Conservation (phyloP, 2,888 invertebrate genomes). For the Teleogryllus oceanicus region DNA sequence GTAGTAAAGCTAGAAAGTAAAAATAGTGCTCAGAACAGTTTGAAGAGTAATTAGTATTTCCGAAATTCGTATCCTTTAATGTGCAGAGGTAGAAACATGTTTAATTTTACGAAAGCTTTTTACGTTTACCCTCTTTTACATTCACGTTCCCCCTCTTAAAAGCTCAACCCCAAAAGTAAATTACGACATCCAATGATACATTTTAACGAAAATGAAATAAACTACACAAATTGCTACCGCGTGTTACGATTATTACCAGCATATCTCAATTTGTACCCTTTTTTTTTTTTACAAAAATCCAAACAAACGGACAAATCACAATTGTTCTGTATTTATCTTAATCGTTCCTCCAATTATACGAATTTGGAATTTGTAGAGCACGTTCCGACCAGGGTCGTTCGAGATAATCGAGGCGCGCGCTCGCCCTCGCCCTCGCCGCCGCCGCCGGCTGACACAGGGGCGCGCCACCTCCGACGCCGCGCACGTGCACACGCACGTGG, state of each 20-base stretch:
- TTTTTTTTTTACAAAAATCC: background rate
- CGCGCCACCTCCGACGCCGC: background rate
- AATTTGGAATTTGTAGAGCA: background rate
- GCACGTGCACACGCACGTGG: background rate
- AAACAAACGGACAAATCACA: background rate
- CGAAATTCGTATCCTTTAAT: no score
- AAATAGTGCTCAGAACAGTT: no score
- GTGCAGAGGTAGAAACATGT: no score
- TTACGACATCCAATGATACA: background rate
- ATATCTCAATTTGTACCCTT: background rate
- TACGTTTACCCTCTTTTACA: no score
- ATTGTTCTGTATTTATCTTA: background rate
- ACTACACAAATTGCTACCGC: background rate
- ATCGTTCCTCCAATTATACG: constrained; percentile 2
- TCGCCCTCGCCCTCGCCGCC: background rate
- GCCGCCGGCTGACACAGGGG: background rate
- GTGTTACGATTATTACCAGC: background rate
- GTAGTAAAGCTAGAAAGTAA: no score
- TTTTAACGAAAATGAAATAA: background rate
- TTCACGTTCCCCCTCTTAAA: no score
- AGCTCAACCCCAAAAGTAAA: no score
- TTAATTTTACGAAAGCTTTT: no score
- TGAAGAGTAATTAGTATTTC: no score
- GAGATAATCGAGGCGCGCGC: background rate
- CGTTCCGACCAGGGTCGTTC: background rate